phyloP scores from a whole-genome alignment of 2,888 invertebrate species.

The Pheosia tremula region DNA sequence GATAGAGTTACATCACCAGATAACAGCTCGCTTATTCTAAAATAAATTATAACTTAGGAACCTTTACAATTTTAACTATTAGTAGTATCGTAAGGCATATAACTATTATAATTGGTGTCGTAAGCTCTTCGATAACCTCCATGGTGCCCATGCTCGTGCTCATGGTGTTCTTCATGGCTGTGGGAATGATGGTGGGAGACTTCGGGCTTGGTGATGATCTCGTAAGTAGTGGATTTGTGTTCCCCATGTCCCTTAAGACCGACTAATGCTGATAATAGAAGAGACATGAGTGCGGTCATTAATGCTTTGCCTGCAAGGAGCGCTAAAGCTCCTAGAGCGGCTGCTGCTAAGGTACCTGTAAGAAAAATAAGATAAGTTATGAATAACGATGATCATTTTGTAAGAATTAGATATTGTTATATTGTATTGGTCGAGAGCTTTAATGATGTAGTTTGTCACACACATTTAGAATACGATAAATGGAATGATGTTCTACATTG shows the following conservation, averaged over 20 bases:
- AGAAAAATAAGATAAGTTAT: conserved; percentile 10
- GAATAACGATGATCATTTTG: too few species aligned
- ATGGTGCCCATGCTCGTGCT: conserved; percentile 81
- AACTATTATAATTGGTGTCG: conserved; percentile 74
- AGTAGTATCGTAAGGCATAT: conserved; percentile 72
- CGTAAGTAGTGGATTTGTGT: conserved; percentile 90
- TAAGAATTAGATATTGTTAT: too few species aligned
- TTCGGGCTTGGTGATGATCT: conserved; percentile 92
- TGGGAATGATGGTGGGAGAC: conserved; percentile 89
- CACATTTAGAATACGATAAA: too few species aligned
- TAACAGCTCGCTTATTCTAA: background rate
- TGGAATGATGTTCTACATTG: too few species aligned
- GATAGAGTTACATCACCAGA: background rate
- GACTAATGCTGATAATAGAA: conserved; percentile 90
- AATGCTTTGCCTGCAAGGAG: conserved; percentile 93
- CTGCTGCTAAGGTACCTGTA: conserved; percentile 87
- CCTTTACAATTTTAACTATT: conserved; percentile 29
- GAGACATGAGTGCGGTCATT: conserved; percentile 91
- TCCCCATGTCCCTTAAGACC: conserved; percentile 90
- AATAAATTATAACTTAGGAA: background rate
- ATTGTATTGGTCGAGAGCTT: too few species aligned
- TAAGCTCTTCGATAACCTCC: conserved; percentile 84
- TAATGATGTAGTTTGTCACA: too few species aligned
- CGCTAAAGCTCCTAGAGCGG: conserved; percentile 90
- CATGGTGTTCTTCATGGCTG: conserved; percentile 87